Conservation (phyloP, 2,888 invertebrate species). For the Perdita meconis region DNA sequence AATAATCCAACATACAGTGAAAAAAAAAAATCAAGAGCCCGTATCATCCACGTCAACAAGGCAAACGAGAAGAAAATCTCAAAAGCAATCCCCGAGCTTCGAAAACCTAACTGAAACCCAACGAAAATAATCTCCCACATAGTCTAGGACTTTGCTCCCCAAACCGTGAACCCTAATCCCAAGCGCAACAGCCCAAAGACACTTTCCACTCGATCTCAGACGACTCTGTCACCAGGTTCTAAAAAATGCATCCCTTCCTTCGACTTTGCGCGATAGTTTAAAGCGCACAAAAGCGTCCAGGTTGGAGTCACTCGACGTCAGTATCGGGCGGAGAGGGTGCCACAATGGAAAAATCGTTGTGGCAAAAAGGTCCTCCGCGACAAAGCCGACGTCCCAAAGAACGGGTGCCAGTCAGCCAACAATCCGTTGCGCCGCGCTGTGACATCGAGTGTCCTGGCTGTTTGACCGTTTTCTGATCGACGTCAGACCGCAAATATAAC, state of each 20-base stretch:
- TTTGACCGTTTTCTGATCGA: conserved; percentile 75
- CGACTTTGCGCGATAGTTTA: conserved; percentile 22
- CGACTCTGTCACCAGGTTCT: too few relatives aligned
- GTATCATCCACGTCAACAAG: too few relatives aligned
- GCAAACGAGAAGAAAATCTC: too few relatives aligned
- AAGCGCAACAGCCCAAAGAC: too few relatives aligned
- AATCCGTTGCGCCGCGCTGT: conserved; percentile 69
- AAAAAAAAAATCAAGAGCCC: too few relatives aligned
- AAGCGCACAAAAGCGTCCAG: conserved; percentile 36
- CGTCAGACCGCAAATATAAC: conserved; percentile 66
- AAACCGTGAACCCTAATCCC: too few relatives aligned
- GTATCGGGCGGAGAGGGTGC: conserved; percentile 29
- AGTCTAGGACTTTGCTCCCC: too few relatives aligned
- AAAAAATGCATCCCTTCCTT: neutral
- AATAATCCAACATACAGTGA: too few relatives aligned
- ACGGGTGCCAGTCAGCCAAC: conserved; percentile 77
- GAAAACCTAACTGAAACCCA: too few relatives aligned
- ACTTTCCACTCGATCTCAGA: too few relatives aligned
- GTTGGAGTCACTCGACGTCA: conserved; percentile 64
- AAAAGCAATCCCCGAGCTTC: too few relatives aligned
- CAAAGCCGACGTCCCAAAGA: conserved; percentile 64
- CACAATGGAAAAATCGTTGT: conserved; percentile 65
- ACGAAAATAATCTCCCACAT: too few relatives aligned
- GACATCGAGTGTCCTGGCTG: conserved; percentile 79
- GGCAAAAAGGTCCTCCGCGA: conserved; percentile 59